Conservation (phyloP, 2,888 invertebrate species). For the Hybos culiciformis region DNA sequence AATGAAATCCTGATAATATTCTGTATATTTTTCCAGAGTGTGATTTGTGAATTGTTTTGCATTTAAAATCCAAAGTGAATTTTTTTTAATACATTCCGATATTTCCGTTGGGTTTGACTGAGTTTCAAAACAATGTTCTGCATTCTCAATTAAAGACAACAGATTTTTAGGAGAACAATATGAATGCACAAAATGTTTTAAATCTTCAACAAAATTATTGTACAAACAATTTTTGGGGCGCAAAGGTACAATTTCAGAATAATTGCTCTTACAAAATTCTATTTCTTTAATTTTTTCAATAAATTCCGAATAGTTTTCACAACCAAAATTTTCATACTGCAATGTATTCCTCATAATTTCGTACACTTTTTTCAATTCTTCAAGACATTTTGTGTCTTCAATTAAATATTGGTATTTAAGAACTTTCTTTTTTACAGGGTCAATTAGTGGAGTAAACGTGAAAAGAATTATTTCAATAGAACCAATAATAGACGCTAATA, state of each 20-base stretch:
- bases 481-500: constrained; percentile 32
- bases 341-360: constrained; percentile 34
- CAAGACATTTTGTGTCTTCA: constrained; percentile 52
- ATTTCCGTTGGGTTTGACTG: constrained; percentile 12
- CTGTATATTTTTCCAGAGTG: constrained; percentile 39
- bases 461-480: constrained; percentile 43
- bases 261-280: constrained; percentile 20
- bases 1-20: constrained; percentile 66
- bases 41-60: constrained; percentile 29
- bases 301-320: constrained; percentile 22
- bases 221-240: constrained; percentile 30
- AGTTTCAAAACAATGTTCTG: not conserved
- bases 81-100: constrained; percentile 22
- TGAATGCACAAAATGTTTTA: constrained; percentile 29
- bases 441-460: constrained; percentile 55
- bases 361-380: constrained; percentile 42
- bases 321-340: constrained; percentile 29
- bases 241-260: constrained; percentile 27
- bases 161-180: constrained; percentile 26
- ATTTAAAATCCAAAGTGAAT: constrained; percentile 31
- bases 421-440: constrained; percentile 67
- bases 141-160: constrained; percentile 19
- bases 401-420: constrained; percentile 55
- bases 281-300: constrained; percentile 16
- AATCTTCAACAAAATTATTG: constrained; percentile 25